Evolutionary conservation across 2,797 vertebrate genomes (phyloP).

Genomic region (Distichodus sexfasciatus): DNA sequence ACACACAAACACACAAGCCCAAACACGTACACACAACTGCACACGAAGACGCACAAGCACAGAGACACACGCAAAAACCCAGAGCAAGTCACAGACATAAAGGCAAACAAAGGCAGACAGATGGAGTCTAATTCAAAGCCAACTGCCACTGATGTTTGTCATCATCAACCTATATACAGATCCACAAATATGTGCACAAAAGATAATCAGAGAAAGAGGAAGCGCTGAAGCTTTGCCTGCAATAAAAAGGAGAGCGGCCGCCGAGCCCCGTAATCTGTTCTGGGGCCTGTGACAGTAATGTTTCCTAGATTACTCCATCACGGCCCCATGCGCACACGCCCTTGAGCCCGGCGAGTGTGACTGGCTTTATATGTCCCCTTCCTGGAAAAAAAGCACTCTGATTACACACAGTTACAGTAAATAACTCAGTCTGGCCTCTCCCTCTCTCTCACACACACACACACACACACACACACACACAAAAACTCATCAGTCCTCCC

Average conservation of each 20-base stretch:
- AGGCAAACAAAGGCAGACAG: neutral
- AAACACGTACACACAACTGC: neutral
- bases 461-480: conserved; percentile 9
- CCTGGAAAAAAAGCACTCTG: conserved; percentile 41
- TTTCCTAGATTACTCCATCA: conserved; percentile 39
- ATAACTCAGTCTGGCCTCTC: conserved; percentile 33
- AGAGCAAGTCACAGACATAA: neutral
- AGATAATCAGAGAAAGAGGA: neutral
- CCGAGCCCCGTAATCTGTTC: neutral
- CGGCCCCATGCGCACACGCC: conserved; percentile 30
- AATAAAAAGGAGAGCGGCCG: conserved; percentile 9
- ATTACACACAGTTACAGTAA: conserved; percentile 53
- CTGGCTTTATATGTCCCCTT: conserved; percentile 43
- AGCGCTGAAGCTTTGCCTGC: conserved; percentile 4
- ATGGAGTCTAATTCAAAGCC: neutral
- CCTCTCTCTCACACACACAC: neutral
- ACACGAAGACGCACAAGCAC: too few relatives aligned
- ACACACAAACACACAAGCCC: conserved; percentile 12
- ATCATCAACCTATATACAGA: neutral
- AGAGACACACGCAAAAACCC: neutral
- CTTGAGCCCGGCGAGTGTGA: conserved; percentile 41
- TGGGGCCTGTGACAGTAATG: conserved; percentile 24
- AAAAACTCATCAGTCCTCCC: conserved; percentile 20
- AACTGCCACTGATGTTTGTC: neutral
- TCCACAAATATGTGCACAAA: conserved; percentile 1